Conservation (phyloP, 1,140 invertebrate species). For the Drosophila azteca region DNA sequence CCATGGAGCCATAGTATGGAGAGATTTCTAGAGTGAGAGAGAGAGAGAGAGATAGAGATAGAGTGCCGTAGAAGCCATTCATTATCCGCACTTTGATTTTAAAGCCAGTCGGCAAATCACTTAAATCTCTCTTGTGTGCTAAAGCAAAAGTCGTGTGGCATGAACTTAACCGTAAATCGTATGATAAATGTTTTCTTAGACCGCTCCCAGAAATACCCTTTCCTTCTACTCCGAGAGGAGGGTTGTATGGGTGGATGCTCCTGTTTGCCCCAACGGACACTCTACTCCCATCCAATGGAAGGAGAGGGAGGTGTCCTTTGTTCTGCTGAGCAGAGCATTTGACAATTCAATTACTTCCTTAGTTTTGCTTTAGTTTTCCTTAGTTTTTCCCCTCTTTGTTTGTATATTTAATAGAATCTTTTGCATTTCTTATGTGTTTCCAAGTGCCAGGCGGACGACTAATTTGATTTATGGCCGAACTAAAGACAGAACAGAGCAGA, state of each 20-base stretch:
- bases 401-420: conserved; percentile 79
- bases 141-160: conserved; percentile 64
- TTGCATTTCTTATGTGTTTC: conserved; percentile 81
- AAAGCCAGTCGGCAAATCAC: conserved; percentile 79
- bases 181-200: conserved; percentile 76
- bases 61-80: conserved; percentile 43
- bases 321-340: conserved; percentile 30
- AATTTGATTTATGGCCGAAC: conserved; percentile 74
- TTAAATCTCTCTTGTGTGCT: conserved; percentile 69
- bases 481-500: too few species aligned
- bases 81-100: conserved; percentile 73
- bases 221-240: too few species aligned
- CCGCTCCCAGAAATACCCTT: conserved; percentile 8
- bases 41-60: background rate
- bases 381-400: conserved; percentile 39
- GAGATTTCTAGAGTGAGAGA: too few species aligned
- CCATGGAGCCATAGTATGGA: too few species aligned
- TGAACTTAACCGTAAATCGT: conserved; percentile 74
- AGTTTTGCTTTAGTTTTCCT: conserved; percentile 20
- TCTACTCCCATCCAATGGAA: too few species aligned
- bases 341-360: conserved; percentile 41
- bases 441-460: conserved; percentile 75
- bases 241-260: too few species aligned
- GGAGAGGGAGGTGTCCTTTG: conserved; percentile 16
- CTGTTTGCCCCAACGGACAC: too few species aligned